Evolutionary conservation across 2,113 vertebrate species (phyloP), one percentile per base, ranked within the genome.

Genomic region (Proteles cristata): DNA sequence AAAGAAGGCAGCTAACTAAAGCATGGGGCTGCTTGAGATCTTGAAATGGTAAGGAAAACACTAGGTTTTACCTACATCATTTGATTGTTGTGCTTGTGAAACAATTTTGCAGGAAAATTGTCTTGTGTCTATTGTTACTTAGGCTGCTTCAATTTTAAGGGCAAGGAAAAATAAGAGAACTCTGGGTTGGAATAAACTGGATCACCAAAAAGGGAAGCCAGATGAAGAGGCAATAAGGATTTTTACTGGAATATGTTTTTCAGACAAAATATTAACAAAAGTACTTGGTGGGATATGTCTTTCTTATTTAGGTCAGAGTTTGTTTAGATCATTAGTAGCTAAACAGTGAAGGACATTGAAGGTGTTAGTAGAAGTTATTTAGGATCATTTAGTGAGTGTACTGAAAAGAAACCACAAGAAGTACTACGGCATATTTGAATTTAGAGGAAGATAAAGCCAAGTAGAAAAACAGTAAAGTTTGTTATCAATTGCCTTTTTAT

Each of bases 301-400:
- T 96, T 81, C 23, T 92, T 11, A 48, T 63, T 95, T 43, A 95
- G 66, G 39, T 92, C n/a, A 92, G 14, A 61, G 81, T 93, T 17
- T 84, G 11, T 83, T 96, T 87, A 94, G 65, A 80, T 68, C 19
- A 90, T 93, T 95, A 96, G 73, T 89, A 90, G 17, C 17, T 84
- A 35, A 93, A 50, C 4, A 71, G 11, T 39, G 68, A 94, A 94
- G 76, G 76, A 97, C 97, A 94, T 88, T 96, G 80, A 95, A 65
- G 76, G 45, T 96, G 74, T 96, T 95, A 97, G 90, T 61, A 71
- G 65, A 97, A 69, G 84, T 97, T 92, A 95, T 92, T 98, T 94
- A 61, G 33, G 84, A 48, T 88, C 48, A 93, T 23, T 94, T 45
- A 81, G 93, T 79, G 58, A 92, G 23, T 74, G 31, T 93, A 84